Percentiles rank a stretch among this genome's conserved stretches.
Evolutionary conservation across 1,140 invertebrate species (phyloP).

Genomic region (Sycophaga agraensis): DNA sequence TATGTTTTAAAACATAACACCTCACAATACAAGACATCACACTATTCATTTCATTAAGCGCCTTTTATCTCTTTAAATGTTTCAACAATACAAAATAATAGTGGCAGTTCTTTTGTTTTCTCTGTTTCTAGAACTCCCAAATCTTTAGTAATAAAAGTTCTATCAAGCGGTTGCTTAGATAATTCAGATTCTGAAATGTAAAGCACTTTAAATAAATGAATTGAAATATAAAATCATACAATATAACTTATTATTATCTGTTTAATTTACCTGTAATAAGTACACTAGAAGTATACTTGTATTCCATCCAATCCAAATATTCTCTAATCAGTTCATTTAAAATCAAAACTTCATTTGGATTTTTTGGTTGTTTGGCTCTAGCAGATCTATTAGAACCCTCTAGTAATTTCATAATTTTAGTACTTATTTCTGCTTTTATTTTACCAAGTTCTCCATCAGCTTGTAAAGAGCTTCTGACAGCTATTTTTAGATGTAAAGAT

Average conservation of each 20-base stretch:
- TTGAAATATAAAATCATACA: constrained; percentile 3
- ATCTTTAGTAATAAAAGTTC: constrained; percentile 45
- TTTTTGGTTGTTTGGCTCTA: constrained; percentile 39
- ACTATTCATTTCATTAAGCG: constrained; percentile 9
- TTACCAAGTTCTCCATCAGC: constrained; percentile 48
- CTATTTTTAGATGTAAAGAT: constrained; percentile 32
- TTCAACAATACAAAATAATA: constrained; percentile 49
- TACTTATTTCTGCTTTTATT: constrained; percentile 55
- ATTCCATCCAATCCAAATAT: constrained; percentile 58
- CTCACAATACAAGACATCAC: background rate
- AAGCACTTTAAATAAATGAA: constrained; percentile 25
- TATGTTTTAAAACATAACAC: background rate
- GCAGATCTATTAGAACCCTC: constrained; percentile 40
- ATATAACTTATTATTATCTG: background rate
- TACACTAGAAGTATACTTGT: constrained; percentile 51
- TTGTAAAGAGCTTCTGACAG: constrained; percentile 53
- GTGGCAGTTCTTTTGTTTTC: constrained; percentile 44
- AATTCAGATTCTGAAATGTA: constrained; percentile 48
- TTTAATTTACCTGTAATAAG: constrained; percentile 47
- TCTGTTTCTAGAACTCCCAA: constrained; percentile 48
- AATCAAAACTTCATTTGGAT: constrained; percentile 46
- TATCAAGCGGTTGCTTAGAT: constrained; percentile 48
- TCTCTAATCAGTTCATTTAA: constrained; percentile 57
- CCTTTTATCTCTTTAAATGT: constrained; percentile 45
- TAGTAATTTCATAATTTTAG: constrained; percentile 52